phyloP scores from a whole-genome alignment of 2,113 vertebrate species.

The Coreoperca whiteheadi region DNA sequence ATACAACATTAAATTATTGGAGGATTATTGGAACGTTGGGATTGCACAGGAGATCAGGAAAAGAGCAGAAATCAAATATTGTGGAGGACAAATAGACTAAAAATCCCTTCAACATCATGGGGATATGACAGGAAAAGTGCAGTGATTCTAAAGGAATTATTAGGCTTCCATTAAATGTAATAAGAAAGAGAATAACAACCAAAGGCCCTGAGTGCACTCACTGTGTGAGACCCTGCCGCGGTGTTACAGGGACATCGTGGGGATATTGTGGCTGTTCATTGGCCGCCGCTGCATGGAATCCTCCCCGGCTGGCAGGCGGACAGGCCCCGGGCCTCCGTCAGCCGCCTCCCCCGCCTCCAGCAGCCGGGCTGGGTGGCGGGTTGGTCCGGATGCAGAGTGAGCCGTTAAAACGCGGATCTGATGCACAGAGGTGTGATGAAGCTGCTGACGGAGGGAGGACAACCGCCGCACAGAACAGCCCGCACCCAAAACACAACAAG shows the following conservation, averaged over 20 bases:
- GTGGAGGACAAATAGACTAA: no score
- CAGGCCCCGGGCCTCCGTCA: background rate
- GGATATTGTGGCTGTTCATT: background rate
- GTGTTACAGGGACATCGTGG: background rate
- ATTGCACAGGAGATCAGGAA: no score
- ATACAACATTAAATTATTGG: no score
- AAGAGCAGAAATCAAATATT: no score
- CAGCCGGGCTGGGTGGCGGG: background rate
- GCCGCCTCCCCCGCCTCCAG: background rate
- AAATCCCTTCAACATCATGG: no score
- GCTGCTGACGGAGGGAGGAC: conserved; percentile 4
- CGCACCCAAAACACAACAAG: background rate
- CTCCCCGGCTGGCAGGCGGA: background rate
- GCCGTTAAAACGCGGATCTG: background rate
- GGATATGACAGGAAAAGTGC: background rate
- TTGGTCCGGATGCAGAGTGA: background rate
- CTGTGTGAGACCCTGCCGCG: background rate
- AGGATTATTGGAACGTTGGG: no score
- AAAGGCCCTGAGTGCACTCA: background rate
- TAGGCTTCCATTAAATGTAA: background rate
- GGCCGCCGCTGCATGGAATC: background rate
- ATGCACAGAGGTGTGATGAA: background rate
- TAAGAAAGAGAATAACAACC: background rate
- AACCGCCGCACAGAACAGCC: background rate
- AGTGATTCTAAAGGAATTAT: background rate